Conservation (phyloP, 2,888 invertebrate species). For the Netelia inedita region DNA sequence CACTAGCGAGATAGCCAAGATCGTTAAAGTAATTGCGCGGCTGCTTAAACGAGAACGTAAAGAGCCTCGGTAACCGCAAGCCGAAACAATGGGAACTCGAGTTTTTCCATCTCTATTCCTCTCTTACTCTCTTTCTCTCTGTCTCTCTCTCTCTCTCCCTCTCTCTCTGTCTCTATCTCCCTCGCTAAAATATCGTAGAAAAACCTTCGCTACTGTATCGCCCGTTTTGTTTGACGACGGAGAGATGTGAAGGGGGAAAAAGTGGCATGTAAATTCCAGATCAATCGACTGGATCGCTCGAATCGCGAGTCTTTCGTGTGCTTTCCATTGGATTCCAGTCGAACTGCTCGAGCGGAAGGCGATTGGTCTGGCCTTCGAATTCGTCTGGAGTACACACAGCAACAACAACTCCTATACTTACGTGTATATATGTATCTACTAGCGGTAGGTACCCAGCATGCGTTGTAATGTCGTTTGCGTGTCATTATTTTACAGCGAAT, state of each 20-base stretch:
- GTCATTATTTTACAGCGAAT: too few relatives aligned
- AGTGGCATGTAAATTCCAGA: constrained; percentile 56
- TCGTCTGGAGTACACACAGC: constrained; percentile 10
- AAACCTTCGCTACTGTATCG: background rate
- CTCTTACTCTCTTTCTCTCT: too few relatives aligned
- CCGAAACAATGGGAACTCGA: background rate
- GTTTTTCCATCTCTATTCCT: background rate
- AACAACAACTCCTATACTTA: background rate
- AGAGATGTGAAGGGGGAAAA: constrained; percentile 18
- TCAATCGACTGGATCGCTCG: constrained; percentile 60
- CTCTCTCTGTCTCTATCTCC: too few relatives aligned
- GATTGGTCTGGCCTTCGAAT: constrained; percentile 59
- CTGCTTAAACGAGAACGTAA: constrained; percentile 25
- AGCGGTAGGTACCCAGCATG: too few relatives aligned
- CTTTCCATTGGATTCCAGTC: constrained; percentile 52
- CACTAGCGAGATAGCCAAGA: constrained; percentile 19
- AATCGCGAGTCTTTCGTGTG: constrained; percentile 42
- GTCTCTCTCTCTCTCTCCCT: too few relatives aligned
- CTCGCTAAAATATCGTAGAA: background rate
- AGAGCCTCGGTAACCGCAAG: background rate
- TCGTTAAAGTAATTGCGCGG: constrained; percentile 60
- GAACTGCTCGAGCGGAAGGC: constrained; percentile 48
- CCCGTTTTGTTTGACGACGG: background rate
- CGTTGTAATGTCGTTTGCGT: too few relatives aligned
- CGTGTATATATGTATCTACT: background rate